phyloP scores from a whole-genome alignment of 2,797 vertebrate species.

The Spinus pinus region DNA sequence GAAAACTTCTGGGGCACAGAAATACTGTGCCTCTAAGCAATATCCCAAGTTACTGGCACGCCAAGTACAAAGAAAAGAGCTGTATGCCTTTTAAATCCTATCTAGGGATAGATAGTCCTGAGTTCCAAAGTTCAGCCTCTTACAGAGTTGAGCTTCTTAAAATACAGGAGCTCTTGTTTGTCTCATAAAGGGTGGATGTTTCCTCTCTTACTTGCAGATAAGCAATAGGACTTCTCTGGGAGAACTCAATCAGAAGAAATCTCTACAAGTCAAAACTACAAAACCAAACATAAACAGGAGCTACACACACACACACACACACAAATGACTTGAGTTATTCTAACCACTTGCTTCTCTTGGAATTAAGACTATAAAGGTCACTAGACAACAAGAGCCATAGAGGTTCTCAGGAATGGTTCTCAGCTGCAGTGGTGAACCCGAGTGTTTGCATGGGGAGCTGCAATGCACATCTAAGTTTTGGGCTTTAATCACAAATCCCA shows the following conservation, averaged over 20 bases:
- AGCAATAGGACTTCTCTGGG: background rate
- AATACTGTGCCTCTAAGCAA: background rate
- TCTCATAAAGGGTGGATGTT: background rate
- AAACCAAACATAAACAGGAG: background rate
- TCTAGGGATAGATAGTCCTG: background rate
- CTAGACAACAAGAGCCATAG: background rate
- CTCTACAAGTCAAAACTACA: background rate
- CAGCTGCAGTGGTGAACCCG: background rate
- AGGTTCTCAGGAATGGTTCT: background rate
- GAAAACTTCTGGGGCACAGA: background rate
- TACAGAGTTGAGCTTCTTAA: background rate
- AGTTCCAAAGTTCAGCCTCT: background rate
- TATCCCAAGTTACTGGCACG: background rate
- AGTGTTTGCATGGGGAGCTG: fast-evolving
- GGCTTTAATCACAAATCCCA: background rate
- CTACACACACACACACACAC: background rate
- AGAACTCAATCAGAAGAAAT: background rate
- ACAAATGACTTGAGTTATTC: background rate
- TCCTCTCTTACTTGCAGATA: background rate
- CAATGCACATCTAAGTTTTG: background rate
- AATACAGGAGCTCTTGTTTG: background rate
- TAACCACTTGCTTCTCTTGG: background rate
- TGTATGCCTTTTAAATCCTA: background rate
- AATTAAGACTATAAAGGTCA: background rate
- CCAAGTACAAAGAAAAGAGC: background rate